Conservation (phyloP, 2,797 vertebrate species). For the Pseudochaenichthys georgianus region DNA sequence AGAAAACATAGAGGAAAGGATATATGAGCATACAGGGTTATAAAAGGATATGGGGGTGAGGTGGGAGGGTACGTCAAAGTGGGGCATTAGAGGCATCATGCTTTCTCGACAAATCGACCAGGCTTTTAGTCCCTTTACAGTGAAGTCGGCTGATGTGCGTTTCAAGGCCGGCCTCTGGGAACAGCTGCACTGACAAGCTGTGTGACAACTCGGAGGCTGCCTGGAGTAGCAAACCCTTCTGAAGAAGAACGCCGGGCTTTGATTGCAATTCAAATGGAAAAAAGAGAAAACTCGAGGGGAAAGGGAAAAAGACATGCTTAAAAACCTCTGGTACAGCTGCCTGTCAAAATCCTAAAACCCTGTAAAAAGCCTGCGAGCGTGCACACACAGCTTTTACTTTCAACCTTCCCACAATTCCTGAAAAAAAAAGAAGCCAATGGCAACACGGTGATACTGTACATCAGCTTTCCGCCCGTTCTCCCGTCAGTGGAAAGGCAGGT, state of each 20-base stretch:
- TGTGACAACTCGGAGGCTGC: conserved; percentile 59
- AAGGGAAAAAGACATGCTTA: background rate
- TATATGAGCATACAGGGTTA: conserved; percentile 10
- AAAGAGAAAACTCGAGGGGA: background rate
- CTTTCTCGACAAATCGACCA: conserved; percentile 53
- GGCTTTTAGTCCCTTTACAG: conserved; percentile 58
- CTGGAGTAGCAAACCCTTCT: conserved; percentile 37
- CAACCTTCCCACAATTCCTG: conserved; percentile 36
- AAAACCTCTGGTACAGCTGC: conserved; percentile 43
- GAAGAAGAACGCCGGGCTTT: conserved; percentile 43
- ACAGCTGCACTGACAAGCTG: conserved; percentile 52
- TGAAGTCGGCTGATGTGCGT: conserved; percentile 56
- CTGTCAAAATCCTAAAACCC: conserved; percentile 35
- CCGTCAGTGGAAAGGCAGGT: conserved; percentile 38
- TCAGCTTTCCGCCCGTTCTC: conserved; percentile 32
- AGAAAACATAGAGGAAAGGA: background rate
- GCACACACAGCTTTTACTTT: conserved; percentile 24
- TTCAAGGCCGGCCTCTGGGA: conserved; percentile 64
- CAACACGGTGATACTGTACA: conserved; percentile 34
- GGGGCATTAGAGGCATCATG: conserved; percentile 43
- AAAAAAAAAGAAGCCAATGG: conserved; percentile 17
- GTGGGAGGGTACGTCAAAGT: background rate
- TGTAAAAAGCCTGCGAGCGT: conserved; percentile 18
- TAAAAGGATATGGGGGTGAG: background rate
- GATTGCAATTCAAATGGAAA: conserved; percentile 56